phyloP scores from a whole-genome alignment of 2,888 invertebrate species.

The Dorcus hopei region DNA sequence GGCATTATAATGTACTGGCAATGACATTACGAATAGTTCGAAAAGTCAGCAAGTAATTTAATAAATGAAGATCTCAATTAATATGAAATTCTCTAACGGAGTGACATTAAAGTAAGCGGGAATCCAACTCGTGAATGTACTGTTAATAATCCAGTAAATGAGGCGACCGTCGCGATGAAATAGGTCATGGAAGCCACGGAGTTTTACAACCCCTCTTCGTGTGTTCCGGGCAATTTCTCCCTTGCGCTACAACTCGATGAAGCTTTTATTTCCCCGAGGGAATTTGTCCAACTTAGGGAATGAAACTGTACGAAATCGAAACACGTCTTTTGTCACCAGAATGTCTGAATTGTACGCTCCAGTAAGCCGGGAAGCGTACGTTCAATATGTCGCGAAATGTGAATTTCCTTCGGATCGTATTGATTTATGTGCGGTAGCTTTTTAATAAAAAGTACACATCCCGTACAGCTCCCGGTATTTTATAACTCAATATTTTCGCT shows the following conservation, averaged over 20 bases:
- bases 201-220: constrained; percentile 40
- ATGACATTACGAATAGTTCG: neutral
- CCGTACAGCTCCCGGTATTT: too few relatives aligned
- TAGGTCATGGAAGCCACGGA: constrained; percentile 40
- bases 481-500: too few relatives aligned
- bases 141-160: constrained; percentile 47
- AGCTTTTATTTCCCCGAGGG: constrained; percentile 49
- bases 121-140: constrained; percentile 26
- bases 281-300: constrained; percentile 39
- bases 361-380: constrained; percentile 9
- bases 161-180: constrained; percentile 35
- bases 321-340: constrained; percentile 45
- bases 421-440: neutral
- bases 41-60: neutral
- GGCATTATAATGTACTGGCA: too few relatives aligned
- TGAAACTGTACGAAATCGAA: constrained; percentile 44
- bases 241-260: constrained; percentile 42
- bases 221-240: constrained; percentile 48
- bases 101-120: constrained; percentile 27
- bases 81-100: neutral
- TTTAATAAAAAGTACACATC: too few relatives aligned
- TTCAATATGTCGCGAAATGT: constrained; percentile 2
- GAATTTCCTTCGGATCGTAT: neutral
- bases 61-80: constrained; percentile 1
- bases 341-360: constrained; percentile 22